phyloP scores from a whole-genome alignment of 2,888 invertebrate species.

The Mimachlamys varia region DNA sequence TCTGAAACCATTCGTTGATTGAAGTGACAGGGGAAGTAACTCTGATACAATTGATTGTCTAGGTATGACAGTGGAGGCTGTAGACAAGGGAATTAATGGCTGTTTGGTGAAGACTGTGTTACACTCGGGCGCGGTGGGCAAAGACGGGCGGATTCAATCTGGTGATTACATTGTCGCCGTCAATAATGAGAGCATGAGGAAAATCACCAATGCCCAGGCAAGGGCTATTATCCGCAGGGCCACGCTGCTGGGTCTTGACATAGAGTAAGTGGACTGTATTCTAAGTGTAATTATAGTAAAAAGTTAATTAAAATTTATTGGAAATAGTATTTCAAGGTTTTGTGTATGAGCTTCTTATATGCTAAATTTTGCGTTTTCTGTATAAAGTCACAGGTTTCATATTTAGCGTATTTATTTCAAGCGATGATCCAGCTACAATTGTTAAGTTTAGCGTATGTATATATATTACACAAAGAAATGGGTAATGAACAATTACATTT shows the following conservation, averaged over 20 bases:
- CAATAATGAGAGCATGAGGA: constrained; percentile 85
- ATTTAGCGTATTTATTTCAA: too few relatives aligned
- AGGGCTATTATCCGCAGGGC: constrained; percentile 84
- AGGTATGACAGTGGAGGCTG: constrained; percentile 85
- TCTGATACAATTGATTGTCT: not conserved
- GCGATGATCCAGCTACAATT: too few relatives aligned
- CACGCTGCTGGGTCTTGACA: constrained; percentile 84
- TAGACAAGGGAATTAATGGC: constrained; percentile 85
- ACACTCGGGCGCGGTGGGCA: constrained; percentile 83
- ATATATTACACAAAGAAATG: too few relatives aligned
- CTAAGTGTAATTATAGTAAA: too few relatives aligned
- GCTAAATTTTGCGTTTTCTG: too few relatives aligned
- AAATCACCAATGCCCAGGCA: constrained; percentile 85
- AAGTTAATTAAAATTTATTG: too few relatives aligned
- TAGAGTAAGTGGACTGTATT: constrained; percentile 82
- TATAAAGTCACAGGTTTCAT: too few relatives aligned
- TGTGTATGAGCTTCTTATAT: too few relatives aligned
- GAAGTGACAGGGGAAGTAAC: too few relatives aligned
- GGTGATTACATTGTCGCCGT: constrained; percentile 85
- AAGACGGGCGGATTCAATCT: constrained; percentile 84
- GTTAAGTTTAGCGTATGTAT: too few relatives aligned
- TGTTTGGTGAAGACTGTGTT: constrained; percentile 83
- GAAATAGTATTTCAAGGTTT: too few relatives aligned
- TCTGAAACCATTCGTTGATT: not conserved
- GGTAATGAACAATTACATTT: too few relatives aligned